Evolutionary conservation across 2,888 invertebrate genomes (phyloP), one percentile per base, ranked within the genome.

Genomic region (Drosophila melanosoma): DNA sequence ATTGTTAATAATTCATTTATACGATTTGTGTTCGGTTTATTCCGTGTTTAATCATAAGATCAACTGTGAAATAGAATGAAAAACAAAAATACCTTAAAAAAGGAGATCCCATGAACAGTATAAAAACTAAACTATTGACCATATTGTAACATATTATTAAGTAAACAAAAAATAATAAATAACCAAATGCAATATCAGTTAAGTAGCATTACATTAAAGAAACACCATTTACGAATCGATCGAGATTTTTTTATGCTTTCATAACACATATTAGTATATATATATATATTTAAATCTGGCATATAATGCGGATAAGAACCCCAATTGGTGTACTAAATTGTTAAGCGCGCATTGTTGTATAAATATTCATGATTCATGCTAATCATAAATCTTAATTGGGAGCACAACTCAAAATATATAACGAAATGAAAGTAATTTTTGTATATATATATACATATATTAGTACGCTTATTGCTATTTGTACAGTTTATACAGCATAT

Each of bases 91-190:
- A 8, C 66, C 29, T n/a, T 29, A 29, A 36, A 10, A 57, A 23
- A 38, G 42, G 26, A 17, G 66, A 67, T 17, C 45, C 15, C 33
- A 15, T 33, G 35, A 40, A 49, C 40, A 40, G 33, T 40, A 26
- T 29, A 53, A 64, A 35, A 59, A 53, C 20, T 38, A n/a, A 56
- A 58, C 56, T 56, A 66, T 65, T 61, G 77, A 76, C 68, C 64
- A 56, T 67, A 58, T 64, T 68, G 77, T 76, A 73, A 77, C 64
- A 59, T 76, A 76, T n/a, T 52, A 15, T 67, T 72, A 72, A 68
- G 63, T 54, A 29, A 23, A 40, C 52, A 63, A n/a, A 4, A 74
- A 58, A 45, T 23, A 66, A 63, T 35, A 17, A 20, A 49, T 17
- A 61, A 20, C 12, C 11, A 42, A 51, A 53, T 35, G 48, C 23